phyloP scores from a whole-genome alignment of 2,797 vertebrate genomes.

The Emys orbicularis region DNA sequence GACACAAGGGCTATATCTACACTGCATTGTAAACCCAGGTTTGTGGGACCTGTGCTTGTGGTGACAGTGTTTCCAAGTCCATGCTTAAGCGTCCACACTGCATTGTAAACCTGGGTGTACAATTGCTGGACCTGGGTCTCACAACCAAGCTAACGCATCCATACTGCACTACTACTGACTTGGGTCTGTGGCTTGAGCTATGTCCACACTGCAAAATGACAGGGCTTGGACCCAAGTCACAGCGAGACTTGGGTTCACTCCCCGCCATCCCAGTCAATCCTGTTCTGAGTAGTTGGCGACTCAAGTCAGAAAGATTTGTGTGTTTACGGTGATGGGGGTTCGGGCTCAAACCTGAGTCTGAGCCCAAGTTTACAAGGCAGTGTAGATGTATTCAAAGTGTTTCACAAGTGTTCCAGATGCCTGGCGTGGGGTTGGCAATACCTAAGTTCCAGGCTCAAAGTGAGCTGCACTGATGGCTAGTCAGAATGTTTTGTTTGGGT shows the following conservation, averaged over 20 bases:
- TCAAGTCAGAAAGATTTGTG: not conserved
- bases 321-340: not conserved
- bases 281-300: not conserved
- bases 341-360: not conserved
- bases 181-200: not conserved
- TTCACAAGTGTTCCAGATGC: not conserved
- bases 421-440: not conserved
- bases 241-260: not conserved
- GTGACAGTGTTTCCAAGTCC: not conserved
- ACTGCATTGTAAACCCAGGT: not conserved
- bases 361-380: not conserved
- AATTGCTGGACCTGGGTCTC: not conserved
- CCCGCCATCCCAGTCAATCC: not conserved
- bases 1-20: rapidly evolving
- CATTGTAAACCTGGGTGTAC: not conserved
- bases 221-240: not conserved
- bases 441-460: not conserved
- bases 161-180: not conserved
- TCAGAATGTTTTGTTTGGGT: slow-evolving; percentile 13
- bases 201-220: not conserved
- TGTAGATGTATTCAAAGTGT: not conserved
- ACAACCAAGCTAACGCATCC: not conserved
- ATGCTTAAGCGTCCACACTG: not conserved
- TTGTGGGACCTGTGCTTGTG: not conserved
- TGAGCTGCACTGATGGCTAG: slow-evolving; percentile 13